Conservation (phyloP, 2,888 invertebrate species). For the Hofmannophila pseudospretella region DNA sequence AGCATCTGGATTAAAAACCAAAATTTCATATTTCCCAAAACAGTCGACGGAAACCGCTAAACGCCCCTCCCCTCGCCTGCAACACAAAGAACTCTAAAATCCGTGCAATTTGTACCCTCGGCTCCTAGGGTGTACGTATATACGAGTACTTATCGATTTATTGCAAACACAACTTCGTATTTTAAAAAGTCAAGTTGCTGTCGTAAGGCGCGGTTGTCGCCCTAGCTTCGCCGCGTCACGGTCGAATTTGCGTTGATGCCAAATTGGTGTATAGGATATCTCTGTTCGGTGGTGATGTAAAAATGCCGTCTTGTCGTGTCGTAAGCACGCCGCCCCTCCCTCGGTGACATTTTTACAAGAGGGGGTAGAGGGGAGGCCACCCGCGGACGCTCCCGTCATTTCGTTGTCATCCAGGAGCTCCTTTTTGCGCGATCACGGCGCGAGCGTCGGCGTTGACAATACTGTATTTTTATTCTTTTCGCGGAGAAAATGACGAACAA, state of each 20-base stretch:
- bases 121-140: slow-evolving; percentile 53
- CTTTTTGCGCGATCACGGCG: slow-evolving; percentile 68
- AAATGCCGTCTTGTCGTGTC: slow-evolving; percentile 73
- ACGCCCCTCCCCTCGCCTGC: slow-evolving; percentile 44
- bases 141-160: slow-evolving; percentile 76
- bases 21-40: slow-evolving; percentile 63
- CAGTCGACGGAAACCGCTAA: slow-evolving; percentile 50
- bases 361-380: slow-evolving; percentile 50
- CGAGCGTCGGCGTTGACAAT: slow-evolving; percentile 71
- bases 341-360: slow-evolving; percentile 66
- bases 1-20: slow-evolving; percentile 33
- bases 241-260: slow-evolving; percentile 33
- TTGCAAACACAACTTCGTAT: slow-evolving; percentile 58
- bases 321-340: slow-evolving; percentile 64
- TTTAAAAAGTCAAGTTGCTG: slow-evolving; percentile 52
- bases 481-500: slow-evolving; percentile 72
- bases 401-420: slow-evolving; percentile 72
- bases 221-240: slow-evolving; percentile 22
- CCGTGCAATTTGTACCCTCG: slow-evolving; percentile 70
- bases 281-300: slow-evolving; percentile 51
- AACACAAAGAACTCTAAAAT: slow-evolving; percentile 66
- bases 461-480: slow-evolving; percentile 72
- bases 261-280: slow-evolving; percentile 46
- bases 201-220: slow-evolving; percentile 16
- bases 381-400: slow-evolving; percentile 70